Percentiles rank a stretch among this genome's conserved stretches.
Evolutionary conservation across 2,113 vertebrate genomes (phyloP).

Genomic region (Bostrychus sinensis): DNA sequence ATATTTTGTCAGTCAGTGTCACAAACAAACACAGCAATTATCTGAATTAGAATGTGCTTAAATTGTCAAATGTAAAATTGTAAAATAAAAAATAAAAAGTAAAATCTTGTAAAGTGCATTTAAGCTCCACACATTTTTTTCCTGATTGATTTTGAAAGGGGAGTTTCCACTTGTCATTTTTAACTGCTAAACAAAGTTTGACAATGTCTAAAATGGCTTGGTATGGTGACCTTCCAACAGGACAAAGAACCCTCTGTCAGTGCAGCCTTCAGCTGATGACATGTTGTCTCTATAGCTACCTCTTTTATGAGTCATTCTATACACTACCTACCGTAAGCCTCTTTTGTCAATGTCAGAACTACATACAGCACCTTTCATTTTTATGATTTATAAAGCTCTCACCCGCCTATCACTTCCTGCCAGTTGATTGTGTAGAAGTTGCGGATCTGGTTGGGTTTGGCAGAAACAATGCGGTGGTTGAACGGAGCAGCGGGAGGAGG

Average conservation of each 20-base stretch:
- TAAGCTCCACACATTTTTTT: not conserved
- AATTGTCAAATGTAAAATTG: too few species aligned
- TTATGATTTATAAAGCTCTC: slow-evolving; percentile 56
- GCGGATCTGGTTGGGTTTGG: slow-evolving; percentile 87
- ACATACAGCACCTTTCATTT: not conserved
- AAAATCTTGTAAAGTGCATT: too few species aligned
- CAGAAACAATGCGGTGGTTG: slow-evolving; percentile 89
- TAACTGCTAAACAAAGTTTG: not conserved
- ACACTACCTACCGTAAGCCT: not conserved
- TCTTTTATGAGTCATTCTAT: not conserved
- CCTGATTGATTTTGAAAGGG: not conserved
- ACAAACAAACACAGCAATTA: too few species aligned
- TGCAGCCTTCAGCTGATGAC: not conserved
- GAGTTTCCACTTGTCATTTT: not conserved
- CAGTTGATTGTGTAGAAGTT: slow-evolving; percentile 90
- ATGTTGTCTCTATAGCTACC: not conserved
- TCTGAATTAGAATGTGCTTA: too few species aligned
- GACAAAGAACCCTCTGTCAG: not conserved
- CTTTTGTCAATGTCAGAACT: slow-evolving; percentile 1
- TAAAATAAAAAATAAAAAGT: too few species aligned
- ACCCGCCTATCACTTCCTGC: slow-evolving; percentile 93
- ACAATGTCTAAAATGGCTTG: not conserved
- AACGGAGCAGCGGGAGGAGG: slow-evolving; percentile 88
- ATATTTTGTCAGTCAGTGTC: too few species aligned
- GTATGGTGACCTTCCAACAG: too few species aligned